Base-by-base conservation (phyloP, 2,888 invertebrate species). In the Drosophila mercatorum region DNA sequence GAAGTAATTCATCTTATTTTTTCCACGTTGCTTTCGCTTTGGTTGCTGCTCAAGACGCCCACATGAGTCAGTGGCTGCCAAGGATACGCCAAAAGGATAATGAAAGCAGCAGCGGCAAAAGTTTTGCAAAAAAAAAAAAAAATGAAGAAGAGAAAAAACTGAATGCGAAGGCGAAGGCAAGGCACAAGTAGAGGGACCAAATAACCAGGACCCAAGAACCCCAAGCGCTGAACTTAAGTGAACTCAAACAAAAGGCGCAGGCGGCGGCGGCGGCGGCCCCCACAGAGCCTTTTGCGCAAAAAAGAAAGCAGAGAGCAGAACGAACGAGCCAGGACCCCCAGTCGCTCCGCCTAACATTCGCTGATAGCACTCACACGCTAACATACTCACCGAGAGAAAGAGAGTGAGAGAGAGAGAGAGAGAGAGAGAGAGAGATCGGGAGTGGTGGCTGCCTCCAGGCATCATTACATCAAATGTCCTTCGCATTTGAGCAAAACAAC, bases 381-480 rank as follows among this genome's bases (percentile, higher is more conserved):
- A 47, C 38, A 61, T 53, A 61, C 43, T 55, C 49, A 70, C 31
- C 34, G 26, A 52, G 31, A 52, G 31, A 46, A 49, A 46, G 31
- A 46, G 6, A 55, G 36, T 65, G 22, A 12, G 22, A 38, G 38
- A 2, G 6, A 1, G 34, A 17, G 52, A 26, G 26, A 5, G n/a
- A n/a, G n/a, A n/a, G n/a, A n/a, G 26, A 5, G 14, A 0, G 52
- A 26, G 26, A 53, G 57, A 57, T 57, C 57, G 44, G 55, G 44
- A 47, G 72, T 83, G 77, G 58, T 78, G 88, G 81, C 83, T 83
- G 89, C 87, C 84, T 87, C 80, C 84, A 88, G 90, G 88, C 88
- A 88, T 82, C 91, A 90, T 89, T 89, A 90, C 89, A 89, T 90
- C 91, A 89, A 90, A 89, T 89, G 91, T 90, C 90, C 90, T 83